Evolutionary conservation across 1,140 invertebrate species (phyloP), one percentile per base, ranked within the genome.

Genomic region (Drosophila tsacasi): DNA sequence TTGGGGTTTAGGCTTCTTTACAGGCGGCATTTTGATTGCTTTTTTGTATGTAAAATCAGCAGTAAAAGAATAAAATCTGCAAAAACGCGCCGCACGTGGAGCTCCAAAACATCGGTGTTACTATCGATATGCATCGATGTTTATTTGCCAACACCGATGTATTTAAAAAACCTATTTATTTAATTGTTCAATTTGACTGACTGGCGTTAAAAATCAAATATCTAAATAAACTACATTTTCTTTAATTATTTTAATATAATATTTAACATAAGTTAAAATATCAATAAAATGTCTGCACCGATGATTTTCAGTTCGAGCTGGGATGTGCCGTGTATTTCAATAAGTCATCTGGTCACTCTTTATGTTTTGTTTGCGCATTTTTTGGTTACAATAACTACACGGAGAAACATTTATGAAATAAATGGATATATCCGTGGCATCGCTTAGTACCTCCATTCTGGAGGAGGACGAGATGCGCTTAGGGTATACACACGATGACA

Each of bases 1-100:
- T 21, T 71, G 57, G 0, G 85, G 55, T 35, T 85, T 90, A 9
- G 85, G 81, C 35, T 90, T 89, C 35, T 63, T 84, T 8, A 89
- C 85, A 10, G 85, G 67, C 42, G 85, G 66, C 85, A 89, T 89
- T 10, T 65, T 78, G 9, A 46, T n/a, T n/a, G 30, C 21, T 55
- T 12, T 54, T n/a, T 32, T 30, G 35, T 72, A 49, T 40, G n/a
- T 66, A 57, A 69, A 65, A 76, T 61, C 12, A 57, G 71, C 8
- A 42, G 25, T 27, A 60, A 65, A 76, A 60, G 44, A 32, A 54
- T 52, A 57, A 23, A 21, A 47, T 54, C 7, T 12, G 39, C 23
- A 46, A 71, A 54, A 30, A 15, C 12, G 15, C 13, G 23, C 67
- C 64, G 83, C 83, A 86, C 83, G 83, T 86, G 83, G 83, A 80